Evolutionary conservation across 2,888 invertebrate genomes (phyloP), one percentile per base, ranked within the genome.

Genomic region (Tholera decimalis): DNA sequence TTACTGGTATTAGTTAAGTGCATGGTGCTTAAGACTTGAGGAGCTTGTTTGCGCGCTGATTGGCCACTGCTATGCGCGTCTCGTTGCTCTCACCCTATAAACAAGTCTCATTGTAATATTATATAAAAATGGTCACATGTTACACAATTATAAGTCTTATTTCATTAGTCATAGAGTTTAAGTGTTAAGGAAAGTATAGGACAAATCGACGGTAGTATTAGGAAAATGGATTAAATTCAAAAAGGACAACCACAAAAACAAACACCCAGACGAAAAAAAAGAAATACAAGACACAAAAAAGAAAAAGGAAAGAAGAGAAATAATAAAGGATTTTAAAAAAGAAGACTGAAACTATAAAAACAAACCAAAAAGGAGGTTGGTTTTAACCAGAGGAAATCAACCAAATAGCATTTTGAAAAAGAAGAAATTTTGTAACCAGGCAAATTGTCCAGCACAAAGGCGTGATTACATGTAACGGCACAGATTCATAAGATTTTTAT

Each of bases 31-130:
- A 96, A 79, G 96, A 97, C 96, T 98, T 98, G 93, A 98, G 97
- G 83, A 98, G 97, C 91, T 98, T 98, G 95, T 97, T 97, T 90
- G 98, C 98, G 86, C 98, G 97, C 91, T 98, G 98, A 95, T 98
- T 98, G 85, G 98, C 98, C 89, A 98, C 98, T 86, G 97, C 97
- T 96, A 98, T 98, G 95, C 98, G 97, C 67, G 97, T 97, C 94
- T 98, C 98, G 96, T 98, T 98, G 89, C 98, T 97, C 89, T 97
- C 97, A 87, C 97, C 97, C 97, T 97, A 96, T 75, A 89, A 91
- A 78, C 26, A 78, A 68, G 63, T 8, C 49, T 49, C 33, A 65
- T 62, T 77, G 54, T 80, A 78, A 44, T 67, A 46, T 56, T 22
- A 66, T 41, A 37, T 24, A 55, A 18, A 18, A 22, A 13, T 39